phyloP scores from a whole-genome alignment of 2,113 vertebrate species.

The Kryptolebias marmoratus region DNA sequence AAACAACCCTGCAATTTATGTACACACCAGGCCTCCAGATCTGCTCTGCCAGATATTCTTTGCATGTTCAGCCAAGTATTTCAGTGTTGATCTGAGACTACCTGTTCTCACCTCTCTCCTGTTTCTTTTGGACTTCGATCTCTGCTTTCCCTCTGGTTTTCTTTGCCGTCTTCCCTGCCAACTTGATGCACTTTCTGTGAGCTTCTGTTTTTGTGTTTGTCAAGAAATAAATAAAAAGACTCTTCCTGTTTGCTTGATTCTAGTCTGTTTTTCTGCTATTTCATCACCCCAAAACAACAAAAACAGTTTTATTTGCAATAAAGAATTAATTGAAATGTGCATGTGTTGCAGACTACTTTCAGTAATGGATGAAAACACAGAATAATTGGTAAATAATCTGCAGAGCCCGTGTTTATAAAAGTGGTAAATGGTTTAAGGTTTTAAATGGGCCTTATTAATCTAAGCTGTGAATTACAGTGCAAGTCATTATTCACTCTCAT shows the following conservation, averaged over 20 bases:
- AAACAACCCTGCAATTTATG: not conserved
- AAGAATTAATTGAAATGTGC: not conserved
- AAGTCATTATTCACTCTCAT: no score
- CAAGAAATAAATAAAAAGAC: not conserved
- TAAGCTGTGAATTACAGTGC: no score
- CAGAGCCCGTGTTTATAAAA: no score
- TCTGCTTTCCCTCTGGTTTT: not conserved
- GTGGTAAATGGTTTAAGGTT: no score
- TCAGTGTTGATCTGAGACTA: not conserved
- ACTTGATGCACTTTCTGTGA: not conserved
- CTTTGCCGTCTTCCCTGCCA: not conserved
- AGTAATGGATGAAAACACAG: no score
- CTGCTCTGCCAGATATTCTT: not conserved
- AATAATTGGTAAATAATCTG: no score
- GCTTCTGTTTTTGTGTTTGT: conserved; percentile 7
- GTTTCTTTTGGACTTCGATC: not conserved
- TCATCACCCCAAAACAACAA: not conserved
- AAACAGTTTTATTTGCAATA: not conserved
- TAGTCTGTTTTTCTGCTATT: not conserved
- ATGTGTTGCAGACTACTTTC: no score
- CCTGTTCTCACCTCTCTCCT: not conserved
- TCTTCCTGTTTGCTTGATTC: not conserved
- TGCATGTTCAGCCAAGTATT: not conserved
- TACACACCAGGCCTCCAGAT: not conserved
- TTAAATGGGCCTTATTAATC: no score